Evolutionary conservation across 2,888 invertebrate species (phyloP).

Genomic region (Myopa tessellatipennis): DNA sequence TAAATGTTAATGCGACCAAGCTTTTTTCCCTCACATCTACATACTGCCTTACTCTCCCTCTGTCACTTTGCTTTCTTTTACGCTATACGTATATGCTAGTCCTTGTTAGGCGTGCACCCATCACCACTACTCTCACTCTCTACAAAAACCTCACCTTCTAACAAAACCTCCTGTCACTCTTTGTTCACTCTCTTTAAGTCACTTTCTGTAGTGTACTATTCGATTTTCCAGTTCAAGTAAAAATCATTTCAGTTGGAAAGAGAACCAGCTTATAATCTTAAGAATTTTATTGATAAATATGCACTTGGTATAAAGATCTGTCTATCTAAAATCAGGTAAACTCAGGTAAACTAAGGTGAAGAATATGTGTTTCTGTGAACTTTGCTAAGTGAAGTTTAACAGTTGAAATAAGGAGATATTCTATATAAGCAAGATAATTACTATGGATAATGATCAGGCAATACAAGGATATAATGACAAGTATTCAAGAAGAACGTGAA

Average conservation of each 20-base stretch:
- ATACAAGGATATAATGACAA: too few relatives aligned
- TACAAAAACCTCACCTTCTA: too few relatives aligned
- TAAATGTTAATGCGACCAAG: conserved; percentile 8
- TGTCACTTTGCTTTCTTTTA: not conserved
- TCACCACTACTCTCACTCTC: not conserved
- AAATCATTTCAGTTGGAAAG: not conserved
- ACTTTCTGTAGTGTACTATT: not conserved
- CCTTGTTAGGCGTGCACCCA: not conserved
- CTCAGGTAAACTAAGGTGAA: too few relatives aligned
- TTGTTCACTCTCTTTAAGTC: not conserved
- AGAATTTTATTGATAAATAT: too few relatives aligned
- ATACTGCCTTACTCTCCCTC: conserved; percentile 2
- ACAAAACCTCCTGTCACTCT: not conserved
- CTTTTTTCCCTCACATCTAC: conserved; percentile 19
- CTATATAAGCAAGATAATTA: too few relatives aligned
- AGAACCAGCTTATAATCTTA: not conserved
- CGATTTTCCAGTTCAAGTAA: not conserved
- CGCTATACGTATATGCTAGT: not conserved
- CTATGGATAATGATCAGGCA: too few relatives aligned
- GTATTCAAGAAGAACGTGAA: too few relatives aligned
- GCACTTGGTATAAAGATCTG: too few relatives aligned
- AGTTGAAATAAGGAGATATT: too few relatives aligned
- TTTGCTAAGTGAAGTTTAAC: too few relatives aligned
- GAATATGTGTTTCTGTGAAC: too few relatives aligned
- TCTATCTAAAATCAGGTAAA: too few relatives aligned